These are phyloP conservation scores for Promerops cafer DNA, from an alignment of 2,113 vertebrate species.

Conservation along the genomic window DNA sequence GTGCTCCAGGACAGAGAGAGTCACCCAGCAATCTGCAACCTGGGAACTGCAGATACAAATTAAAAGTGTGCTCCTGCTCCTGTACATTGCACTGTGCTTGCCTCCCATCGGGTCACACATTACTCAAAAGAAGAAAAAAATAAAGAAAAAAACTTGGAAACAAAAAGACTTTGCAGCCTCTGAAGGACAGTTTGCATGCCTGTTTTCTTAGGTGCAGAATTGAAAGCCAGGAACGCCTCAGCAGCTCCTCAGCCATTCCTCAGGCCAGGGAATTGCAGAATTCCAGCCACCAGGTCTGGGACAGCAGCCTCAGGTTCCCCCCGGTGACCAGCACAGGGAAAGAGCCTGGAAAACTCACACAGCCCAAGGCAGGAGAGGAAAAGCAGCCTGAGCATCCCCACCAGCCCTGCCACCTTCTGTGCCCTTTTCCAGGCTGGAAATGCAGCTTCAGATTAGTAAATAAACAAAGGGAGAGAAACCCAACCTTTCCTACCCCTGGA, in stretches of 20 bases:
- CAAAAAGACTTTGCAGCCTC: neutral
- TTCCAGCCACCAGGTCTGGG: neutral
- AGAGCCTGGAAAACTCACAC: neutral
- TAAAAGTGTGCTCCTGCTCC: neutral
- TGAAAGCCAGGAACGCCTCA: neutral
- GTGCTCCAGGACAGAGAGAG: neutral
- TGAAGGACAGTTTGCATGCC: neutral
- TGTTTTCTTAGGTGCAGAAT: neutral
- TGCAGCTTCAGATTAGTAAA: neutral
- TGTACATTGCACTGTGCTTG: neutral
- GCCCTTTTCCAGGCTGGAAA: neutral
- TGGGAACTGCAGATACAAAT: neutral
- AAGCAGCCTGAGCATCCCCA: neutral
- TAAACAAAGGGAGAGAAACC: neutral
- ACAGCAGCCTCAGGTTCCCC: neutral
- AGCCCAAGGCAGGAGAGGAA: neutral
- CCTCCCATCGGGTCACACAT: fast-evolving
- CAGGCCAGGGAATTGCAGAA: neutral
- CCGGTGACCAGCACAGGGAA: neutral
- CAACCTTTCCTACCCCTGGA: neutral
- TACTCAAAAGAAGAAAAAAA: neutral
- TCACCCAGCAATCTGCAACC: neutral
- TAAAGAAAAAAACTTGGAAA: fast-evolving
- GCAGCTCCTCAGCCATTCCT: neutral
- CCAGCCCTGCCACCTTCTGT: neutral